Conservation (phyloP, 2,888 invertebrate genomes). For the Heteropelma amictum region DNA sequence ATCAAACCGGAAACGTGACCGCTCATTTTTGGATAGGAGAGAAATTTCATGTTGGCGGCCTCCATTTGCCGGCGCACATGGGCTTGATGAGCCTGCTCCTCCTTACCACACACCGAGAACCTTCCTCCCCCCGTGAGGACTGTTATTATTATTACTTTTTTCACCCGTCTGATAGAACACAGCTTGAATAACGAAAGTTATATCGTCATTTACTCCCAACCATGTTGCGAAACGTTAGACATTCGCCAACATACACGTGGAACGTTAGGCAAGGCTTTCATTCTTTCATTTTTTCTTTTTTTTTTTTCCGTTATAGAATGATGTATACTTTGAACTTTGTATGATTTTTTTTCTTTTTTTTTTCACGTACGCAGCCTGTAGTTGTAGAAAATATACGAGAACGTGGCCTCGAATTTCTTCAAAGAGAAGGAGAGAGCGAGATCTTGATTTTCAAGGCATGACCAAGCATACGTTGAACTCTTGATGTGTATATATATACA, state of each 20-base stretch:
- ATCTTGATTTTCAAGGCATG: conserved; percentile 41
- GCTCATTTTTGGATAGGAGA: conserved; percentile 8
- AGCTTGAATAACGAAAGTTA: conserved; percentile 43
- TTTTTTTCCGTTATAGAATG: conserved; percentile 1
- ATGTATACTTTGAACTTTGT: conserved; percentile 2
- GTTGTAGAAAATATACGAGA: conserved; percentile 27
- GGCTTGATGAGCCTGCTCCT: not conserved
- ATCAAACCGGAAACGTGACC: not conserved
- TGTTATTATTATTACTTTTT: no score
- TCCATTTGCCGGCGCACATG: not conserved
- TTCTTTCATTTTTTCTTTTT: not conserved
- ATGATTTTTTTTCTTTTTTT: conserved; percentile 17
- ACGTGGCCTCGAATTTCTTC: conserved; percentile 49
- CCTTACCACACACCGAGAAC: not conserved
- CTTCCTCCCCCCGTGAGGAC: not conserved
- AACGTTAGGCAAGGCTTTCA: conserved; percentile 28
- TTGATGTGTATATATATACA: conserved; percentile 1
- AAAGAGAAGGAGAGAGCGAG: conserved; percentile 29
- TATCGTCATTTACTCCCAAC: conserved; percentile 25
- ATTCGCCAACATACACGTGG: conserved; percentile 18
- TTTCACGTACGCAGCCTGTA: not conserved
- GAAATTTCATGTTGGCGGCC: conserved; percentile 33
- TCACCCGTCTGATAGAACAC: conserved; percentile 6
- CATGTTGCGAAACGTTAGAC: conserved; percentile 45
- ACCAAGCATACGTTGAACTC: conserved; percentile 20